phyloP scores from a whole-genome alignment of 1,140 invertebrate genomes.

The Heliconius melpomene region DNA sequence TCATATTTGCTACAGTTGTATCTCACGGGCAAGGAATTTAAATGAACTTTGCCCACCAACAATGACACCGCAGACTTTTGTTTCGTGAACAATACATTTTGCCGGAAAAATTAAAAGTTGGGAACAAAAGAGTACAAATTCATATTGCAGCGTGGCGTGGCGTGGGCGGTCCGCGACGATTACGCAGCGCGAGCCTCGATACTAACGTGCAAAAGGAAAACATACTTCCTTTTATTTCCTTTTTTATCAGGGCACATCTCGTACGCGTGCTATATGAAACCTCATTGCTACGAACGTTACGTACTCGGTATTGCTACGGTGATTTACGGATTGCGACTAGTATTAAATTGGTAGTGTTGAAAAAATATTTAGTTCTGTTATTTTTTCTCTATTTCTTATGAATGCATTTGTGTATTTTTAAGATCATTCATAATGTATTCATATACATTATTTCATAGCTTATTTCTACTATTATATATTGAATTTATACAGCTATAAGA shows the following conservation, averaged over 20 bases:
- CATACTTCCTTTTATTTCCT: constrained; percentile 27
- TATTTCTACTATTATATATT: no score
- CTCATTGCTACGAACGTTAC: neutral
- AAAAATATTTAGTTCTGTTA: no score
- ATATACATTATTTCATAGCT: no score
- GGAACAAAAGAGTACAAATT: constrained; percentile 76
- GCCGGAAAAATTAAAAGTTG: constrained; percentile 76
- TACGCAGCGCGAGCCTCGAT: constrained; percentile 42
- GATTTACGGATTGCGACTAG: neutral
- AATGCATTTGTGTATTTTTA: no score
- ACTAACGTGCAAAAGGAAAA: constrained; percentile 31
- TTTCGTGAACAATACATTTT: constrained; percentile 77
- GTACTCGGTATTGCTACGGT: neutral
- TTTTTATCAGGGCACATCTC: neutral
- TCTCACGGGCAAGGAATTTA: constrained; percentile 75
- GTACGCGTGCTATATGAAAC: neutral
- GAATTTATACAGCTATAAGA: no score
- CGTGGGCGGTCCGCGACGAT: constrained; percentile 50
- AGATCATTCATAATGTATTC: no score
- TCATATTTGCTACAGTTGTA: constrained; percentile 77
- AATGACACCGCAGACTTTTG: constrained; percentile 77
- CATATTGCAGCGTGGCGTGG: constrained; percentile 64
- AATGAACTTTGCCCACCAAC: constrained; percentile 78
- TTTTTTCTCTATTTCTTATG: no score
- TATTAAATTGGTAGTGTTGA: neutral